A percentile compares a stretch with the other conserved stretches of the same genome.
These are phyloP conservation scores for Harpagifer antarcticus DNA, from an alignment of 2,797 vertebrate genomes.

Conservation along the genomic window DNA sequence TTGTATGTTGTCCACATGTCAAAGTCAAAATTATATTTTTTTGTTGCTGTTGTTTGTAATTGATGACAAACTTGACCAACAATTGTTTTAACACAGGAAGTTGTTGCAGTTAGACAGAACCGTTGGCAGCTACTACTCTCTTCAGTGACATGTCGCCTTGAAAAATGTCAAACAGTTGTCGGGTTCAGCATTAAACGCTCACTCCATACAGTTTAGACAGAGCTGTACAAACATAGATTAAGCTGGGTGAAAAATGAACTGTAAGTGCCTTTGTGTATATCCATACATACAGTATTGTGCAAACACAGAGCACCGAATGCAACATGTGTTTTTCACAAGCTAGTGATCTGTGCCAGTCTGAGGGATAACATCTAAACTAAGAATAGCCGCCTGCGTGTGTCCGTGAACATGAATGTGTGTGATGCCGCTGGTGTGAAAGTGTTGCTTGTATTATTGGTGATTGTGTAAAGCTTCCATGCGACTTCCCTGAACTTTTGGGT, in stretches of 20 bases:
- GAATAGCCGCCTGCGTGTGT: conserved; percentile 11
- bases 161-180: conserved; percentile 28
- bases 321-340: conserved; percentile 6
- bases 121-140: conserved; percentile 14
- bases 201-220: conserved; percentile 46
- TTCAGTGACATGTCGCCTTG: conserved; percentile 23
- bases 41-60: neutral
- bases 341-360: neutral
- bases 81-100: conserved; percentile 10
- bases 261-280: conserved; percentile 24
- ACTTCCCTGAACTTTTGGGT: conserved; percentile 12
- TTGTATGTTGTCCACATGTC: neutral
- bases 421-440: conserved; percentile 4
- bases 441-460: neutral
- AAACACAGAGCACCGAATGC: conserved; percentile 15
- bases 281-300: neutral
- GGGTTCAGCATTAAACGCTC: conserved; percentile 16
- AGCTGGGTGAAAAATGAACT: conserved; percentile 17
- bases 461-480: conserved; percentile 3
- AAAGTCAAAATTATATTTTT: neutral
- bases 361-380: conserved; percentile 29
- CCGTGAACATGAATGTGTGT: neutral
- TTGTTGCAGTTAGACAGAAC: neutral
- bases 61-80: neutral
- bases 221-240: conserved; percentile 35